Conservation (phyloP, 2,797 vertebrate genomes). For the Cuculus canorus region DNA sequence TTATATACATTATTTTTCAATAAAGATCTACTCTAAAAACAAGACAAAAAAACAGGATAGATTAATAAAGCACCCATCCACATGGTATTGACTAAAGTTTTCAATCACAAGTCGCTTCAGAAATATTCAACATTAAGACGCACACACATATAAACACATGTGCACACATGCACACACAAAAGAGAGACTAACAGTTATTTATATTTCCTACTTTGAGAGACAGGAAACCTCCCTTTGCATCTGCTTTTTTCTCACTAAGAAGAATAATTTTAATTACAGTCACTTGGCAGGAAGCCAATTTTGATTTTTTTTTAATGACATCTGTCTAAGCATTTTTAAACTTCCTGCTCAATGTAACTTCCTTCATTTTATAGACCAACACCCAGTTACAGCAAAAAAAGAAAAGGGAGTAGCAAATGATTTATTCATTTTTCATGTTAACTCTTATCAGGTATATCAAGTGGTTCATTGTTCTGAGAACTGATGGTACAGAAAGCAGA, state of each 20-base stretch:
- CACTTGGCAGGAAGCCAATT: slow-evolving; percentile 66
- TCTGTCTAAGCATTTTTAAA: slow-evolving; percentile 70
- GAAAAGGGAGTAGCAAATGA: slow-evolving; percentile 53
- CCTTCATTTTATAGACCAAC: slow-evolving; percentile 67
- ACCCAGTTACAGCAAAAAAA: slow-evolving; percentile 57
- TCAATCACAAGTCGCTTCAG: slow-evolving; percentile 24
- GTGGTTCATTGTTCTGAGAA: slow-evolving; percentile 54
- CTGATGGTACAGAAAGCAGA: slow-evolving; percentile 48
- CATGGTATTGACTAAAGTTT: neutral
- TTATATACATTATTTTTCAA: neutral
- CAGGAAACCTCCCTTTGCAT: slow-evolving; percentile 67
- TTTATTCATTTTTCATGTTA: slow-evolving; percentile 59
- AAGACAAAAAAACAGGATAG: neutral
- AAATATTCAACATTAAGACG: neutral
- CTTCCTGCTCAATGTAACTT: slow-evolving; percentile 68
- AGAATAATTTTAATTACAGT: slow-evolving; percentile 72
- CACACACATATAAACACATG: neutral
- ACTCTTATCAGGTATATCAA: slow-evolving; percentile 66
- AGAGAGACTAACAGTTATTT: slow-evolving; percentile 59
- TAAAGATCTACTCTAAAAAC: slow-evolving; percentile 31
- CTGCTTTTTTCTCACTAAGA: slow-evolving; percentile 65
- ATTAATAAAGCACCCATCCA: neutral
- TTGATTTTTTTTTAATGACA: slow-evolving; percentile 45
- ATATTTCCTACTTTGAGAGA: slow-evolving; percentile 63
- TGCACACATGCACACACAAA: slow-evolving; percentile 43